Percentiles rank a stretch among this genome's conserved stretches.
These are phyloP conservation scores for Forficula auricularia DNA, from an alignment of 1,140 invertebrate species.

Conservation along the genomic window DNA sequence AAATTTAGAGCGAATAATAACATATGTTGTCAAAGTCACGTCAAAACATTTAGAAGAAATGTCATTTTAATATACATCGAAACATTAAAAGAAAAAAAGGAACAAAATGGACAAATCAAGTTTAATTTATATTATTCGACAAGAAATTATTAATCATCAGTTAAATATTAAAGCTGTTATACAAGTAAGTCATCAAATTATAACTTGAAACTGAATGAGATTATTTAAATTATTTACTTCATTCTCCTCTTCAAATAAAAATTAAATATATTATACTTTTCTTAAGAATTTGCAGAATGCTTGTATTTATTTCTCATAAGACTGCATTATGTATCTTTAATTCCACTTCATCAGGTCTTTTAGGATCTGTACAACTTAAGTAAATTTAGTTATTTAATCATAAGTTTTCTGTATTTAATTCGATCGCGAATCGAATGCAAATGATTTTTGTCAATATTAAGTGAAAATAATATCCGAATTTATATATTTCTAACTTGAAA, in stretches of 20 bases:
- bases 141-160: slow-evolving; percentile 50
- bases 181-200: slow-evolving; percentile 35
- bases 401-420: too few species aligned
- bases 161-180: slow-evolving; percentile 57
- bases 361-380: too few species aligned
- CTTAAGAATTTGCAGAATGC: background rate
- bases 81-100: too few species aligned
- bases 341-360: background rate
- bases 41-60: too few species aligned
- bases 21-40: too few species aligned
- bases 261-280: slow-evolving; percentile 1
- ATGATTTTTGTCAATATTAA: too few species aligned
- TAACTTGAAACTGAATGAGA: background rate
- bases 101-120: slow-evolving; percentile 1
- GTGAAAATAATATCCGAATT: too few species aligned
- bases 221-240: slow-evolving; percentile 7
- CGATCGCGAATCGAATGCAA: too few species aligned
- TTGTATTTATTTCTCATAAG: slow-evolving; percentile 7
- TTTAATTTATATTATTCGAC: slow-evolving; percentile 22
- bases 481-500: too few species aligned
- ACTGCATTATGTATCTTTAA: slow-evolving; percentile 1
- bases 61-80: too few species aligned
- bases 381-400: too few species aligned
- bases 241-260: slow-evolving; percentile 3
- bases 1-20: too few species aligned